Conservation (phyloP, 2,113 vertebrate species). For the Sylvilagus bachmani region DNA sequence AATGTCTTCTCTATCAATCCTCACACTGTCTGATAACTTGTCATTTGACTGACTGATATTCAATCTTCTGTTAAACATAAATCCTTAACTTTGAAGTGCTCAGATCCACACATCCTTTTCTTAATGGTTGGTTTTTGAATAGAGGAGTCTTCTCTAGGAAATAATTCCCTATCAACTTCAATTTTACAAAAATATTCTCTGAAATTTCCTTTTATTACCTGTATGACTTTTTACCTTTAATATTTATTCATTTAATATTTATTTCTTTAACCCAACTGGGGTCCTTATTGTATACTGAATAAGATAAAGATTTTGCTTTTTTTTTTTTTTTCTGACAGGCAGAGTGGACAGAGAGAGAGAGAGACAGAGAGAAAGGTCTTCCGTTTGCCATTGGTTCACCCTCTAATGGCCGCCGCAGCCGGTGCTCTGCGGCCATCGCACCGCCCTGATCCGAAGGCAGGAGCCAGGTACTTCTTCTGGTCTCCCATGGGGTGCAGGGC, state of each 20-base stretch:
- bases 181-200: background rate
- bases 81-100: background rate
- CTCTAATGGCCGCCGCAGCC: no score
- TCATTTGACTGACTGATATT: background rate
- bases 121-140: background rate
- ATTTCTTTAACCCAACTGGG: background rate
- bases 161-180: background rate
- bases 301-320: background rate
- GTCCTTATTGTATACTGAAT: background rate
- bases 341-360: no score
- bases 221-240: background rate
- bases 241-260: background rate
- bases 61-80: background rate
- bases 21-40: background rate
- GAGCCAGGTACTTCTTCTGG: no score
- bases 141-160: background rate
- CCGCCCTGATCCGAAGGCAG: no score
- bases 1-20: background rate
- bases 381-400: no score
- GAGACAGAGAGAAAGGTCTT: no score
- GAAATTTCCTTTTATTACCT: background rate
- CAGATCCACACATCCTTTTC: background rate
- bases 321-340: no score
- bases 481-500: no score
- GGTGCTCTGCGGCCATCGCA: no score